Percentiles rank a stretch among this genome's conserved stretches.
Conservation (phyloP, 1,140 invertebrate genomes). For the Calycopis cecrops region DNA sequence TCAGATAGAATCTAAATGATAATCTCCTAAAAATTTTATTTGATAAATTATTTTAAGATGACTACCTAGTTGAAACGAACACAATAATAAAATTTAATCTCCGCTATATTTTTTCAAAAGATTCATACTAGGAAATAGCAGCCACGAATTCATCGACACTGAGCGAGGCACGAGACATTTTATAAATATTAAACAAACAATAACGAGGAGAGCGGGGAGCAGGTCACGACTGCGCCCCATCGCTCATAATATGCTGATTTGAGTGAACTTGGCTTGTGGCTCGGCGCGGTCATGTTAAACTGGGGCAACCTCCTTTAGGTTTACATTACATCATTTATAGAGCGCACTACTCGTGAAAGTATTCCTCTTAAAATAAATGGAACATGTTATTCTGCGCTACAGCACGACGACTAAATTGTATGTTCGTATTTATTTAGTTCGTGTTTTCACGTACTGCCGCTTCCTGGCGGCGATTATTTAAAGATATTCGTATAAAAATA, state of each 20-base stretch:
- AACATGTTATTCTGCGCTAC: neutral
- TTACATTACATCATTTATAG: slow-evolving; percentile 9
- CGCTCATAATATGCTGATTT: slow-evolving; percentile 10
- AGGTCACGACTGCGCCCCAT: slow-evolving; percentile 7
- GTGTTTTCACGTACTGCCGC: neutral
- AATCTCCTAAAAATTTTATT: too few relatives aligned
- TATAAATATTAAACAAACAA: neutral
- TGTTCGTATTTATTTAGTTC: slow-evolving; percentile 1
- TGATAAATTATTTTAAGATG: too few relatives aligned
- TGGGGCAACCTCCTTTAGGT: slow-evolving; percentile 7
- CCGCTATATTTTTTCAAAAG: too few relatives aligned
- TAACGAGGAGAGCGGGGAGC: slow-evolving; percentile 1
- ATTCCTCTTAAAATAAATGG: slow-evolving; percentile 9
- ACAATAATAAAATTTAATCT: too few relatives aligned
- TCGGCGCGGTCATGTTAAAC: slow-evolving; percentile 4
- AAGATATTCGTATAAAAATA: slow-evolving; percentile 8
- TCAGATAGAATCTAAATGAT: too few relatives aligned
- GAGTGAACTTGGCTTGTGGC: slow-evolving; percentile 10
- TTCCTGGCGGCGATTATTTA: slow-evolving; percentile 9
- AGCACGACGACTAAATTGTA: neutral
- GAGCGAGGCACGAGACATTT: too few relatives aligned
- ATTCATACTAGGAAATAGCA: too few relatives aligned
- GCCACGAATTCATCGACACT: too few relatives aligned
- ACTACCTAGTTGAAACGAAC: too few relatives aligned
- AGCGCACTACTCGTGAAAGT: slow-evolving; percentile 9